Base-by-base conservation (phyloP, 1,140 invertebrate species). In the Drosophila willistoni region DNA sequence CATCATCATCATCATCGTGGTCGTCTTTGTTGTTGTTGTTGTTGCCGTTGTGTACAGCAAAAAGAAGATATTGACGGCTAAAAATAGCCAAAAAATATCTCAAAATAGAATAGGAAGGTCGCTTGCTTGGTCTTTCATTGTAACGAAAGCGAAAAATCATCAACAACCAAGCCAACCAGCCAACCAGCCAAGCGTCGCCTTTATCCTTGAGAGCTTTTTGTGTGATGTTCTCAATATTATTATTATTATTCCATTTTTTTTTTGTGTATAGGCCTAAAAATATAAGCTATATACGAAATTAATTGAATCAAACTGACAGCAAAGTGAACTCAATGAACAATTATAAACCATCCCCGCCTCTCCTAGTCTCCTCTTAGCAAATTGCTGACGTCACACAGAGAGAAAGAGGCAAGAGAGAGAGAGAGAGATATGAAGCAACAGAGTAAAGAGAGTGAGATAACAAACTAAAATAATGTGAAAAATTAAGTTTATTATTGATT, bases 401-500 rank as follows among this genome's bases (percentile, higher is more conserved):
- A 39, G 10, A 22, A 22, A 22, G 19, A 22, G 1, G 19, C 19
- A 22, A 39, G 36, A 39, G 36, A 39, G 12, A 39, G 36, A 13
- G 36, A 13, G 36, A 39, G 34, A 36, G 82, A 85, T 86, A 86
- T n/a, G n/a, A n/a, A n/a, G n/a, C n/a, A n/a, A n/a, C n/a, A n/a
- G n/a, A n/a, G n/a, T n/a, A n/a, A n/a, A 39, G 36, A 13, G 36
- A 13, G 36, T 13, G 34, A 36, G 82, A 85, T 86, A 86, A 82
- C 65, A 17, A 61, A 66, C 71, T 68, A 66, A 78, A 84, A 68
- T 83, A 65, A 72, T 67, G 75, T 62, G 64, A 81, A 84, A 62
- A 89, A 89, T 84, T 78, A 89, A 81, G 77, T 87, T 87, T 55
- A 68, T 82, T 83, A 89, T 87, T 84, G 84, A 90, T 90, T 75